Conservation (phyloP, 2,888 invertebrate genomes). For the Trissolcus brochymenae region DNA sequence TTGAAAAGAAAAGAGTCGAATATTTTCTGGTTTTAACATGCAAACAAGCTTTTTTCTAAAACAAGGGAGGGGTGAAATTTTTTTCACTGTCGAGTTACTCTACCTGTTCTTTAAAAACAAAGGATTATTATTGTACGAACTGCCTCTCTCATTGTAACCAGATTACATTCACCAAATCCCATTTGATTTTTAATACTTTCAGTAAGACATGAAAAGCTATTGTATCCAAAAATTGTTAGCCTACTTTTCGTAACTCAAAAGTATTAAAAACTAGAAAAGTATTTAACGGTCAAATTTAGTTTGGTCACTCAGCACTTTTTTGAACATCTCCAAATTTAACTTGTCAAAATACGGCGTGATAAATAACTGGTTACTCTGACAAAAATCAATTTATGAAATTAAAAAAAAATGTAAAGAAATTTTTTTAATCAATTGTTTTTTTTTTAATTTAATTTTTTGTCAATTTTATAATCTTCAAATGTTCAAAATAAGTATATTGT, state of each 20-base stretch:
- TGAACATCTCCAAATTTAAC: background rate
- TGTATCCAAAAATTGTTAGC: background rate
- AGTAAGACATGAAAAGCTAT: constrained; percentile 4
- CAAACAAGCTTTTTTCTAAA: constrained; percentile 6
- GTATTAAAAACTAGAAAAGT: background rate
- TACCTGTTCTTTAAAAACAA: background rate
- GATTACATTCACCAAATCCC: constrained; percentile 10
- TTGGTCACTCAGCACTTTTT: constrained; percentile 4
- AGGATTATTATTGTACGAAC: constrained; percentile 8
- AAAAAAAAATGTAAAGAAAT: background rate
- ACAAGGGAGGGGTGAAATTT: too few relatives aligned
- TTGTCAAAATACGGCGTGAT: constrained; percentile 11
- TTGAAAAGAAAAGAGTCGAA: too few relatives aligned
- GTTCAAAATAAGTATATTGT: too few relatives aligned
- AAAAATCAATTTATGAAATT: background rate
- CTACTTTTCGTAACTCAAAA: background rate
- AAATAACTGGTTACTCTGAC: background rate
- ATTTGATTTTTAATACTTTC: constrained; percentile 7
- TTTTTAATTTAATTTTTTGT: too few relatives aligned
- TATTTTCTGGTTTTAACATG: constrained; percentile 12
- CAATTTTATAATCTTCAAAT: too few relatives aligned
- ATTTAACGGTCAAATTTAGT: background rate
- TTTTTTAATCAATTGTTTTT: too few relatives aligned
- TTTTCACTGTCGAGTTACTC: too few relatives aligned
- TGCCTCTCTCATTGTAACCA: background rate